Conservation (phyloP, 2,888 invertebrate species). For the Trichacis sp. region DNA sequence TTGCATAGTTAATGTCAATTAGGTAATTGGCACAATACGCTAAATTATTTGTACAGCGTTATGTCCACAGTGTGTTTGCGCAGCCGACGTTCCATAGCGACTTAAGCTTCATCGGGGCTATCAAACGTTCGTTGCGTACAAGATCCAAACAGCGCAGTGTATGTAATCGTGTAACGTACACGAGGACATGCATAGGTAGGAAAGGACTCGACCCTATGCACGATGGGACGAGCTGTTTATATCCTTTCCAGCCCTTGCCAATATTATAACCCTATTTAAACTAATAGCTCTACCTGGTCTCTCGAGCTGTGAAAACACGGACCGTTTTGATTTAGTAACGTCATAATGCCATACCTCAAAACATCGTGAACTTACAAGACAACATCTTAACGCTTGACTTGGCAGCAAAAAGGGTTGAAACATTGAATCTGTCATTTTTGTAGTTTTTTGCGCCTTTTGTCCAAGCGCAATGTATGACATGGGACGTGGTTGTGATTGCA, state of each 20-base stretch:
- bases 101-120: slow-evolving; percentile 21
- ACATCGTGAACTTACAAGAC: slow-evolving; percentile 31
- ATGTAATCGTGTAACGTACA: slow-evolving; percentile 19
- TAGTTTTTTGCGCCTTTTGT: not conserved
- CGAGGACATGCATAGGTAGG: slow-evolving; percentile 1
- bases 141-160: slow-evolving; percentile 15
- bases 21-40: slow-evolving; percentile 18
- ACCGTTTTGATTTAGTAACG: slow-evolving; percentile 52
- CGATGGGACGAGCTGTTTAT: slow-evolving; percentile 60
- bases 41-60: slow-evolving; percentile 20
- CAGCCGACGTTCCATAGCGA: slow-evolving; percentile 31
- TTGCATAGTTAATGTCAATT: slow-evolving; percentile 6
- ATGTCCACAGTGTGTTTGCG: slow-evolving; percentile 30
- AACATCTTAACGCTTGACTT: slow-evolving; percentile 16
- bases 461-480: not conserved
- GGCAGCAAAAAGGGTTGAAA: slow-evolving; percentile 22
- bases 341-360: slow-evolving; percentile 32
- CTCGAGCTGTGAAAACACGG: slow-evolving; percentile 43
- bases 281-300: slow-evolving; percentile 56
- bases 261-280: slow-evolving; percentile 67
- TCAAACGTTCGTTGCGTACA: slow-evolving; percentile 43
- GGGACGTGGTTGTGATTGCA: not conserved
- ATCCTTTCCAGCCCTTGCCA: slow-evolving; percentile 58
- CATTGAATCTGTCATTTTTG: not conserved
- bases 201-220: slow-evolving; percentile 35